Base-by-base conservation (phyloP, 2,888 invertebrate genomes). In the Aphodius sticticus region DNA sequence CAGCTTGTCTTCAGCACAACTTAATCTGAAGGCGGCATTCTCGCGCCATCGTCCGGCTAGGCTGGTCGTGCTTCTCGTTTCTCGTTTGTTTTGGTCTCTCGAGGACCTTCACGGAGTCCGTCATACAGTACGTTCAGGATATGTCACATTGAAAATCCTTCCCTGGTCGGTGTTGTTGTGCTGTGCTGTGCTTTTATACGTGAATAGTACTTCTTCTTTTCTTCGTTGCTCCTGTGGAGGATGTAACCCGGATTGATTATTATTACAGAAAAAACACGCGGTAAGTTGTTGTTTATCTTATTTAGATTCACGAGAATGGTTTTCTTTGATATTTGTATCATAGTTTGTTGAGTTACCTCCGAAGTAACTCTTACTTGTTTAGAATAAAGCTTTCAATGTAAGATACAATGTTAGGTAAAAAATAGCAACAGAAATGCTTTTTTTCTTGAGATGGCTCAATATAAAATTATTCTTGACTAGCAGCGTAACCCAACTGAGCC, bases 1-100 rank as follows among this genome's bases (percentile, higher is more conserved):
- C 88, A 88, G 86, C 86, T 86, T 86, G 86, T 84, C 84, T 85
- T 85, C 85, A 85, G 86, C 88, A 88, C 88, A 88, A 88, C 88
- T 88, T 88, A 88, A 88, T 88, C 87, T 84, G 85, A 84, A 80
- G 81, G 81, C 81, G 84, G 85, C 86, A 87, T 86, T 85, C 84
- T 83, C 85, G 86, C 84, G 86, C 84, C 83, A 83, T 83, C 82
- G 81, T 80, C 80, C 83, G 85, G 81, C 70, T 81, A 81, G 85
- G 81, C 78, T 82, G 82, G 85, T 84, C 84, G 85, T 81, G 80
- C 76, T 75, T 77, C 16, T 72, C 37, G 36, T 53, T 37, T 15
- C 38, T 71, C 16, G 35, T 69, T 76, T 69, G 38, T 53, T 53
- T 74, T 74, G 74, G 35, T 74, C 74, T 36, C 71, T 74, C 74